A percentile compares a stretch with the other conserved stretches of the same genome.
Evolutionary conservation across 2,888 invertebrate species (phyloP).

Genomic region (Patella caerulea): DNA sequence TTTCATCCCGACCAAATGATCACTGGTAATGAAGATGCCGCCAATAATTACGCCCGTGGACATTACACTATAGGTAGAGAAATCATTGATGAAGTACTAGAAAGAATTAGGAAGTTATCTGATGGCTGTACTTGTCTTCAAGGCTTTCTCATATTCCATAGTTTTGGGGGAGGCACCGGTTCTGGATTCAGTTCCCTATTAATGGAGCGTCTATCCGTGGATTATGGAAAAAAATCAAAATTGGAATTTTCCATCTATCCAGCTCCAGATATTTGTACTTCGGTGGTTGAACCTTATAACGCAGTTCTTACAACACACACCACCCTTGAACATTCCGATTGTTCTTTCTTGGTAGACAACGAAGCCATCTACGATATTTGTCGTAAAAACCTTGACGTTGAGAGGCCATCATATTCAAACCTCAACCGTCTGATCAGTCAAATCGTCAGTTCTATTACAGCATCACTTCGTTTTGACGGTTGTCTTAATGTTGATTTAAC

Average conservation of each 20-base stretch:
- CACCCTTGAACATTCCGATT: conserved; percentile 91
- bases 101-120: conserved; percentile 78
- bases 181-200: conserved; percentile 89
- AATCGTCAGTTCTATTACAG: conserved; percentile 75
- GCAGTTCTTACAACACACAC: conserved; percentile 95
- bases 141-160: conserved; percentile 64
- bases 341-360: conserved; percentile 96
- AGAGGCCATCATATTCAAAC: conserved; percentile 87
- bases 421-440: conserved; percentile 94
- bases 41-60: conserved; percentile 97
- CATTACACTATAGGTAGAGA: conserved; percentile 95
- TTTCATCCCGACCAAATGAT: conserved; percentile 98
- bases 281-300: conserved; percentile 96
- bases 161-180: conserved; percentile 77
- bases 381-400: conserved; percentile 83
- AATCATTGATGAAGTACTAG: conserved; percentile 81
- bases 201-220: conserved; percentile 86
- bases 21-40: conserved; percentile 97
- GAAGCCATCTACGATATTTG: conserved; percentile 92
- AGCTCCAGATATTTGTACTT: conserved; percentile 90
- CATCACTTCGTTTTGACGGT: conserved; percentile 73
- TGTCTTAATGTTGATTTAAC: conserved; percentile 74
- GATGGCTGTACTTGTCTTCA: conserved; percentile 63
- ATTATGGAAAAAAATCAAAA: conserved; percentile 86
- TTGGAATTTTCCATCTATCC: conserved; percentile 90